Evolutionary conservation across 2,113 vertebrate genomes (phyloP), one percentile per base, ranked within the genome.

Genomic region (Hemibates koningsi): DNA sequence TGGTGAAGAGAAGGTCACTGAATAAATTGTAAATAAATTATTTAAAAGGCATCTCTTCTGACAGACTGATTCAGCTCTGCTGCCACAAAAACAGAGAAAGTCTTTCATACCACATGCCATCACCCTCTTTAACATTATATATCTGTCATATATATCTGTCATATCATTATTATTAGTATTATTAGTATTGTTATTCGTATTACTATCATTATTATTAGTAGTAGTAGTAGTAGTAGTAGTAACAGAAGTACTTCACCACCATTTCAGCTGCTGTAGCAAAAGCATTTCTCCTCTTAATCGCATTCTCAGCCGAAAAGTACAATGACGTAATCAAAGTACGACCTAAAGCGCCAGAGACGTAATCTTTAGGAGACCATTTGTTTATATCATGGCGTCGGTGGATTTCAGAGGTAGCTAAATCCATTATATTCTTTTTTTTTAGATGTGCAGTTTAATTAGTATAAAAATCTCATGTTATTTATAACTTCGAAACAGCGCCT

Each of bases 341-440:
- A 93, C 91, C 1, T 1, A 6, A 21, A 3, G 4, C 1, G 1
- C 2, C 1, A 1, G 1, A 0, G 2, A 90, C 94, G 90, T 80
- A 8, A 11, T 90, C 11, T 41, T 32, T 80, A 41, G 16, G 88
- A 3, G 94, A 81, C 93, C 1, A 5, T 24, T 87, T 95, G 89
- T 94, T 95, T 90, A 88, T 84, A 93, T 78, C 59, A 96, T 96
- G 96, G 95, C 96, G 92, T 84, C 96, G 56, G 93, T 92, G 85
- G 96, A 96, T 89, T 95, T 96, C 87, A 94, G 93, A 95, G 95
- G 96, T 96, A 90, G 34, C 17, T n/a, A 10, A 36, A 24, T 41
- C 2, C 1, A 0, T 11, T 3, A 7, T 66, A 1, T 10, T 5
- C 3, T 57, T 78, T 32, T 19, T 34, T 81, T 24, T 24, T 5